phyloP scores from a whole-genome alignment of 1,140 invertebrate genomes.

The Harpegnathos saltator region DNA sequence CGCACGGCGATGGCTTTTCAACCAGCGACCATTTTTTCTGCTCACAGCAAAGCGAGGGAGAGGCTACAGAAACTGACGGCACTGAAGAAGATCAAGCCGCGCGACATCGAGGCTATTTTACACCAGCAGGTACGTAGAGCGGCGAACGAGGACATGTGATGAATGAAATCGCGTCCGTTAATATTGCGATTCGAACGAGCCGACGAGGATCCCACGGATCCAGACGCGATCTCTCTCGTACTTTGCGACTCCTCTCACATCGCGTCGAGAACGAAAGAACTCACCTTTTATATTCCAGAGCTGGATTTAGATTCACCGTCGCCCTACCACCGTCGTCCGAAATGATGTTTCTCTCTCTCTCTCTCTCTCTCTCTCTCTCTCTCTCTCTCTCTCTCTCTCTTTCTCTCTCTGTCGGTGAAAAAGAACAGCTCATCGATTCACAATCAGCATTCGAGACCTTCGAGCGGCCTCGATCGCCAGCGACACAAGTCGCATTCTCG shows the following conservation, averaged over 20 bases:
- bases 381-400: too few relatives aligned
- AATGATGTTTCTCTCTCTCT: too few relatives aligned
- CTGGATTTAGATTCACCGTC: background rate
- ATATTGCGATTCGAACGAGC: slow-evolving; percentile 44
- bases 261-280: slow-evolving; percentile 26
- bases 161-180: slow-evolving; percentile 23
- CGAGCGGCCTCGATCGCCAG: background rate
- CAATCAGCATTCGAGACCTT: background rate
- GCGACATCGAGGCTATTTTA: slow-evolving; percentile 96
- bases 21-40: slow-evolving; percentile 42
- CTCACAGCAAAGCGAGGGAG: slow-evolving; percentile 90
- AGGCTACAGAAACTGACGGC: slow-evolving; percentile 95
- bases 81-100: slow-evolving; percentile 95
- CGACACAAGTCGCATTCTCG: background rate
- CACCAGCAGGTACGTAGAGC: slow-evolving; percentile 94
- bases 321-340: too few relatives aligned
- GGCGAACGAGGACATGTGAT: slow-evolving; percentile 31
- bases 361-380: too few relatives aligned
- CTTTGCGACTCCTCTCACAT: slow-evolving; percentile 7
- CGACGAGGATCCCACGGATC: background rate
- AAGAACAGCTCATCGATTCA: too few relatives aligned
- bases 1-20: slow-evolving; percentile 13
- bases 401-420: too few relatives aligned
- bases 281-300: background rate
- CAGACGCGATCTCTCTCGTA: slow-evolving; percentile 56